Percentiles rank a stretch among this genome's conserved stretches.
Evolutionary conservation across 1,140 invertebrate genomes (phyloP).

Genomic region (Aphaenogaster rudis): DNA sequence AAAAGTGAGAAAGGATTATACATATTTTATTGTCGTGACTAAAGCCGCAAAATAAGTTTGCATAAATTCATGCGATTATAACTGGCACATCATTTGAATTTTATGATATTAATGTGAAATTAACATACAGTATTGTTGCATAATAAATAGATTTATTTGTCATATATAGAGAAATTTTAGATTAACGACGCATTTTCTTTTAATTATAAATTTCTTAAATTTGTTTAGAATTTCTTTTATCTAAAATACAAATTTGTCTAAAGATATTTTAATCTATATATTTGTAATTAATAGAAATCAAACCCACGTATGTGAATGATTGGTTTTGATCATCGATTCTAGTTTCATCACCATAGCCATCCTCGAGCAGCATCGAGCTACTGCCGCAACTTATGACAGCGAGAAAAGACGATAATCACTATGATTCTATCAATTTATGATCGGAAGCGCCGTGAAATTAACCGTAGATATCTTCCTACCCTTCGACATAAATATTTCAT

Average conservation of each 20-base stretch:
- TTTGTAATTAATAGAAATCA: not conserved
- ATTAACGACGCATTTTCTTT: not conserved
- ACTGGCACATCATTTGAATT: not conserved
- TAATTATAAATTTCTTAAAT: not conserved
- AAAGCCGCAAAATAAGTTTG: not conserved
- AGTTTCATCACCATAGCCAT: conserved; percentile 45
- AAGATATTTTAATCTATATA: not conserved
- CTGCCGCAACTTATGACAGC: conserved; percentile 15
- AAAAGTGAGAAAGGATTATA: not conserved
- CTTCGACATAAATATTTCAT: conserved; percentile 63
- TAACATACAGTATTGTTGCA: not conserved
- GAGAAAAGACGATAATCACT: conserved; percentile 71
- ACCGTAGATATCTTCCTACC: conserved; percentile 29
- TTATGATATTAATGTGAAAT: not conserved
- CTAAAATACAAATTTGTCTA: not conserved
- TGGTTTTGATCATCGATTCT: conserved; percentile 45
- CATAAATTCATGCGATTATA: not conserved
- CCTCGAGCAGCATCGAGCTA: not conserved
- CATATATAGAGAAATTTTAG: not conserved
- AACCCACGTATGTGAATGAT: not conserved
- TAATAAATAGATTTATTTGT: not conserved
- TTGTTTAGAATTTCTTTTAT: not conserved
- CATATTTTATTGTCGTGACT: not conserved
- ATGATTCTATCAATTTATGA: conserved; percentile 72
- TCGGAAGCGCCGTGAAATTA: conserved; percentile 72